These are phyloP conservation scores for Pocota personata DNA, from an alignment of 2,888 invertebrate species.

Conservation along the genomic window DNA sequence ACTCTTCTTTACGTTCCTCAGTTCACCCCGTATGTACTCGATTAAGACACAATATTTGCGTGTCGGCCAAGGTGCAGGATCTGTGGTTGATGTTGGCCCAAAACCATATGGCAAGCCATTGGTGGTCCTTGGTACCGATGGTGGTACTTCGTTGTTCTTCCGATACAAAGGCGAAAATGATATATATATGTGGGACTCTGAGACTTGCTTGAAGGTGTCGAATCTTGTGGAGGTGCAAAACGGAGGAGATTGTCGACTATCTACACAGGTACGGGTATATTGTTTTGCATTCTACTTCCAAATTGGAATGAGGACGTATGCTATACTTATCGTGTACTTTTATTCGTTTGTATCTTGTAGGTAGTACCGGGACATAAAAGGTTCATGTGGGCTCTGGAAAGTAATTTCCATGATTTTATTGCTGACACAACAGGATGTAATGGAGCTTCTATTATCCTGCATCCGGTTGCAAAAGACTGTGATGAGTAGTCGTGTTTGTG, in stretches of 20 bases:
- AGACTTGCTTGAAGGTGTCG: slow-evolving; percentile 84
- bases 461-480: slow-evolving; percentile 85
- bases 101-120: slow-evolving; percentile 84
- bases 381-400: slow-evolving; percentile 87
- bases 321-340: not conserved
- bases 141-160: slow-evolving; percentile 85
- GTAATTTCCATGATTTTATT: slow-evolving; percentile 87
- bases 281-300: not conserved
- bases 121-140: slow-evolving; percentile 86
- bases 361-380: slow-evolving; percentile 85
- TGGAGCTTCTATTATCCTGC: slow-evolving; percentile 85
- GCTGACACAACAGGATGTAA: slow-evolving; percentile 85
- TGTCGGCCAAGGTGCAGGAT: slow-evolving; percentile 84
- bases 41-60: slow-evolving; percentile 84
- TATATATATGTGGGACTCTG: slow-evolving; percentile 87
- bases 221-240: slow-evolving; percentile 85
- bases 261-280: slow-evolving; percentile 84
- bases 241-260: slow-evolving; percentile 85
- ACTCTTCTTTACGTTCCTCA: slow-evolving; percentile 85
- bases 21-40: slow-evolving; percentile 84
- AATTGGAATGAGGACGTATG: not conserved
- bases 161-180: slow-evolving; percentile 86
- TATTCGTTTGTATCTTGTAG: slow-evolving; percentile 67
- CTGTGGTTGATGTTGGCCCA: slow-evolving; percentile 85
- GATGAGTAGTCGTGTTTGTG: slow-evolving; percentile 75